Base-by-base conservation (phyloP, 2,888 invertebrate genomes). In the Griposia aprilina region DNA sequence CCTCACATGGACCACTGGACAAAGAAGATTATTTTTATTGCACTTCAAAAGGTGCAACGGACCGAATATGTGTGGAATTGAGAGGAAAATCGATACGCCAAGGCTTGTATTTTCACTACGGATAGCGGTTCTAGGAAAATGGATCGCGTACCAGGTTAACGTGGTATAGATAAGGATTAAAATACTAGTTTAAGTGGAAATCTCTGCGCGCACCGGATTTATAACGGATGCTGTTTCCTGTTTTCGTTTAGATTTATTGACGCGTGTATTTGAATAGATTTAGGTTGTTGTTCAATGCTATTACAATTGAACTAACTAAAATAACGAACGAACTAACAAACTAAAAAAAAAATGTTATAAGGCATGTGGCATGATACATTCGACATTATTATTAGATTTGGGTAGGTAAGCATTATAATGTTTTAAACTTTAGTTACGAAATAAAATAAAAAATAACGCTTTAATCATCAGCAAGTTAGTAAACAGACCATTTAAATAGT, bases 11-110 rank as follows among this genome's bases (percentile, higher is more conserved):
- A 88, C 92, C 92, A 89, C 86, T 93, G 94, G 91, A 94, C 94
- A 96, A 95, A 95, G 95, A 93, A 94, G 95, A 96, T 96, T 96
- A 96, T 96, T 96, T 96, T 96, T 95, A 96, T 95, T 96, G 95
- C 94, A 92, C 93, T 91, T 92, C 92, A 93, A 95, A 95, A 94
- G 93, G 95, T 94, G 95, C 95, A 95, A 88, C 92, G 90, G 93
- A 93, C 94, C 93, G 93, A 93, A 93, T 92, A 93, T 93, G 94
- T 92, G 93, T 93, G 94, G 94, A 93, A 95, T 95, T 94, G 93
- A 93, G 94, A 93, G 93, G 87, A 92, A 92, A 95, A 94, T 94
- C 93, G 92, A 94, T 94, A 93, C 81, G 67, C 76, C 72, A 80
- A 70, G 81, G 86, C 86, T 84, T 88, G 84, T 89, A 86, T 88